These are phyloP conservation scores for Habropoda laboriosa DNA, from an alignment of 1,140 invertebrate genomes.

Conservation along the genomic window DNA sequence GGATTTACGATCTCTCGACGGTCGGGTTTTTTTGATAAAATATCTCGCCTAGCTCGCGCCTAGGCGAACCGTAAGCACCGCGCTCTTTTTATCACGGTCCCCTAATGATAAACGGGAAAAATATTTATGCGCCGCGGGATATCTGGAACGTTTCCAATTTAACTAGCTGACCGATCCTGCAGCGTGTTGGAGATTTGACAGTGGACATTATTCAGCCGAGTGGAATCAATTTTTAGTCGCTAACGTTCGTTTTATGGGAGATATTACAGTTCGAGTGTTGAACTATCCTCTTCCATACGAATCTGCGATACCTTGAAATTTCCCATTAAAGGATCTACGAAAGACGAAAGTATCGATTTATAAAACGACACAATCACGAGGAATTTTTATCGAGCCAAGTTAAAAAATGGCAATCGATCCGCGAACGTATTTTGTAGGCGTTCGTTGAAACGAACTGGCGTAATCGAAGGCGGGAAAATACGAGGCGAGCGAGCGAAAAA, in stretches of 20 bases:
- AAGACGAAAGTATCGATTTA: no score
- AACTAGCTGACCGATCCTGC: no score
- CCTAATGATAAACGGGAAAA: slow-evolving; percentile 20
- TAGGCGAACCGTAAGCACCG: neutral
- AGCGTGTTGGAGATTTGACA: neutral
- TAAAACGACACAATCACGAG: no score
- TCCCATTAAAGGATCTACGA: no score
- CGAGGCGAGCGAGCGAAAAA: slow-evolving; percentile 24
- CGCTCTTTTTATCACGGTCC: neutral
- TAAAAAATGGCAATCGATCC: no score
- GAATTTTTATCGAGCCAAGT: no score
- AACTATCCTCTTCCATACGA: neutral
- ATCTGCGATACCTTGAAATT: no score
- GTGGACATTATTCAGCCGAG: neutral
- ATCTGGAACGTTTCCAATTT: neutral
- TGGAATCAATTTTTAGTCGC: neutral
- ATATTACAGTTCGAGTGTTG: no score
- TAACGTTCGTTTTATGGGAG: no score
- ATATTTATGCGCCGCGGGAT: slow-evolving; percentile 17
- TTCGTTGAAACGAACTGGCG: neutral
- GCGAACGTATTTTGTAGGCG: neutral
- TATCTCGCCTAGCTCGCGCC: slow-evolving; percentile 17
- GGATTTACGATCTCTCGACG: slow-evolving; percentile 32
- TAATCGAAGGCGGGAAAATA: slow-evolving; percentile 52
- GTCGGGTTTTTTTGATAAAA: neutral